phyloP scores from a whole-genome alignment of 2,888 invertebrate genomes.

The Lasioglossum malachurum region DNA sequence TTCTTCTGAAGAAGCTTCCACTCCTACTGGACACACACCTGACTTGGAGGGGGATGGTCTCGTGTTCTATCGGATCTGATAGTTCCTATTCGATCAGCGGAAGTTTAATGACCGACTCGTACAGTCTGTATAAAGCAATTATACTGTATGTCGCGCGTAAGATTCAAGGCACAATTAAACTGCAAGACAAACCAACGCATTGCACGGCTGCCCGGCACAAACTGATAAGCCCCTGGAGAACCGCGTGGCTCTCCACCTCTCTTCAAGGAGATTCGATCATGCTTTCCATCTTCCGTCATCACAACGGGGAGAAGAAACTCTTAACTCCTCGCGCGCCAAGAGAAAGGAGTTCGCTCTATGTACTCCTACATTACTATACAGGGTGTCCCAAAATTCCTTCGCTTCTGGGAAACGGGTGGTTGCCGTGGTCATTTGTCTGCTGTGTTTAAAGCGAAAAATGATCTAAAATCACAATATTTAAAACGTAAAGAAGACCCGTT shows the following conservation, averaged over 20 bases:
- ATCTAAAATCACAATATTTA: no score
- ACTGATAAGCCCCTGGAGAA: constrained; percentile 75
- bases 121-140: constrained; percentile 9
- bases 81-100: constrained; percentile 26
- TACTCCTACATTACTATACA: neutral
- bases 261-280: constrained; percentile 70
- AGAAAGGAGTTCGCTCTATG: constrained; percentile 19
- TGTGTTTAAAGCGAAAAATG: no score
- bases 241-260: constrained; percentile 50
- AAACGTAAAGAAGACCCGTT: no score
- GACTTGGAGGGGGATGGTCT: constrained; percentile 10
- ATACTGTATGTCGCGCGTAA: constrained; percentile 39
- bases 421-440: no score
- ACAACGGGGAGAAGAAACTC: constrained; percentile 48
- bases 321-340: constrained; percentile 15
- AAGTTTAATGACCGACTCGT: constrained; percentile 31
- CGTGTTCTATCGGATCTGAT: constrained; percentile 5
- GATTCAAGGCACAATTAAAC: constrained; percentile 41
- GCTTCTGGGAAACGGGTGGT: no score
- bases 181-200: constrained; percentile 68
- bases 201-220: constrained; percentile 72
- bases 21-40: neutral
- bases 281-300: constrained; percentile 59
- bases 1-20: constrained; percentile 31
- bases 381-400: no score